Evolutionary conservation across 2,113 vertebrate species (phyloP), one percentile per base, ranked within the genome.

Genomic region (Otus sunia): DNA sequence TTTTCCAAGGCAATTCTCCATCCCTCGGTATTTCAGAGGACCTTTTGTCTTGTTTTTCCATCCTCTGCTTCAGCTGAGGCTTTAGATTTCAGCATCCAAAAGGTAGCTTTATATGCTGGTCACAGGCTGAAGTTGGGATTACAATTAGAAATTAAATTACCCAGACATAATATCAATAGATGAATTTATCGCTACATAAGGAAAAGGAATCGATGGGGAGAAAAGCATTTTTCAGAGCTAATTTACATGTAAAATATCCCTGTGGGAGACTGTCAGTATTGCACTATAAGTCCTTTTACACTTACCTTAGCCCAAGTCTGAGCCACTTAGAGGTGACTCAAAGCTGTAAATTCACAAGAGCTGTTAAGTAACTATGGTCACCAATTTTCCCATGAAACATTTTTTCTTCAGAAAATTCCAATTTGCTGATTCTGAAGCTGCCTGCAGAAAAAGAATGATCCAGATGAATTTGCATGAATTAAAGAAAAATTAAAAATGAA

Each of bases 71-170:
- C 60, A 56, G 62, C 60, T 32, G 29, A 60, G 64, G 32, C 15
- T 90, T 84, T 37, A 81, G 14, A 26, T 91, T 37, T 63, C 83
- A 87, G 69, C 64, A 63, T 41, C 63, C 73, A 36, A 76, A 63
- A 75, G 56, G 30, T 59, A 89, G 43, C 22, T 91, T 88, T 85
- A 64, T 16, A 76, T 60, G 77, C 74, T 68, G 69, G 53, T 79
- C 85, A 88, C 30, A 55, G 80, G 56, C 53, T 87, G 53, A 78
- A 72, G 43, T 5, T 68, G 43, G 64, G 91, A 47, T 91, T 84
- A 67, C 82, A 91, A 81, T 68, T 74, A 86, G 79, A 89, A 95
- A 94, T 84, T 71, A 79, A 86, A 93, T 89, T 83, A 88, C 30
- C 39, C 56, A 53, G 52, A 50, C 34, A 64, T 78, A 90, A 68